A percentile compares a stretch with the other conserved stretches of the same genome.
Conservation (phyloP, 2,888 invertebrate genomes). For the Sarcophaga variegata region DNA sequence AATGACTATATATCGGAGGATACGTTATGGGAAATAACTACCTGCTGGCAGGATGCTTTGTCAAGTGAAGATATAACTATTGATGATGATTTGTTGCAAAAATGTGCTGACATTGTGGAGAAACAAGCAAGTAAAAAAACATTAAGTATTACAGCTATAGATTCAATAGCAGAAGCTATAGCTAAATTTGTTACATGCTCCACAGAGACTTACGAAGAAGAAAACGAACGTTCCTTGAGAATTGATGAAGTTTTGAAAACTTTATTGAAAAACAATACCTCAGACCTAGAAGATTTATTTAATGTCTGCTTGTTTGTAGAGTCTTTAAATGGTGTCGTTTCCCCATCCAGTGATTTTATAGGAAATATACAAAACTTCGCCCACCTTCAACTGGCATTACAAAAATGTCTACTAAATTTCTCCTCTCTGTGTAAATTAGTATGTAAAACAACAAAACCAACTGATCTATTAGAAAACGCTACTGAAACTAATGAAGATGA, state of each 20-base stretch:
- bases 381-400: constrained; percentile 70
- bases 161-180: constrained; percentile 76
- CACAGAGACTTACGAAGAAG: constrained; percentile 75
- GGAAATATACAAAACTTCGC: constrained; percentile 66
- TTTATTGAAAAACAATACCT: constrained; percentile 49
- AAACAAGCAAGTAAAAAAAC: constrained; percentile 64
- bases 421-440: constrained; percentile 76
- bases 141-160: constrained; percentile 69
- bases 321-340: constrained; percentile 71
- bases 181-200: constrained; percentile 79
- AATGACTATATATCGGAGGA: constrained; percentile 80
- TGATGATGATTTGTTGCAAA: constrained; percentile 72
- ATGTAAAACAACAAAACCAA: constrained; percentile 71
- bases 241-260: constrained; percentile 75
- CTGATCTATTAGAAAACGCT: constrained; percentile 36
- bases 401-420: constrained; percentile 76
- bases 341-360: constrained; percentile 70
- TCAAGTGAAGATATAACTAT: constrained; percentile 78
- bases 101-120: constrained; percentile 75
- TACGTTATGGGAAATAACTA: constrained; percentile 84
- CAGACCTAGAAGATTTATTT: constrained; percentile 52
- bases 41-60: constrained; percentile 84
- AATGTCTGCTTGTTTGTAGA: constrained; percentile 75
- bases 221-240: constrained; percentile 71
- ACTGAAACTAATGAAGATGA: constrained; percentile 75